Conservation (phyloP, 2,888 invertebrate genomes). For the Pristionchus entomophagus region DNA sequence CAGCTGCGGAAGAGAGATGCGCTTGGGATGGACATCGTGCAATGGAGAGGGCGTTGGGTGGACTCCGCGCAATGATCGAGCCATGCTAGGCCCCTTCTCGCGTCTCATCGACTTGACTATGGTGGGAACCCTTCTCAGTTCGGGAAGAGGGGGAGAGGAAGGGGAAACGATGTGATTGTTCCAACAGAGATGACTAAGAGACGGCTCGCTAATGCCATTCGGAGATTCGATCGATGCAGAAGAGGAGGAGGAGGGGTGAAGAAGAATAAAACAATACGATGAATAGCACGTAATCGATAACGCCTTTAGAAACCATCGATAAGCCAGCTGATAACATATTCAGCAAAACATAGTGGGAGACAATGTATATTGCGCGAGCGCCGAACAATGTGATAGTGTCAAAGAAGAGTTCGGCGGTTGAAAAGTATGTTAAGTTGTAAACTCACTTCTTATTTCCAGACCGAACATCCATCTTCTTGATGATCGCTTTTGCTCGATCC, state of each 20-base stretch:
- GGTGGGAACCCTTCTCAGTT: no score
- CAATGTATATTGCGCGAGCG: no score
- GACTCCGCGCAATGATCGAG: background rate
- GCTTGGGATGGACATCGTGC: background rate
- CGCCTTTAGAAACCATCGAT: no score
- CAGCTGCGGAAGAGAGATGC: background rate
- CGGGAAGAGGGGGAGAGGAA: background rate
- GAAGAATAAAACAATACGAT: background rate
- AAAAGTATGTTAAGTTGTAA: background rate
- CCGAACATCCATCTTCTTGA: slow-evolving; percentile 48
- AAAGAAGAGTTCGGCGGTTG: no score
- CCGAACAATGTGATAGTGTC: no score
- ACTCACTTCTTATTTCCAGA: slow-evolving; percentile 25
- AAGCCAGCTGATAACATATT: no score
- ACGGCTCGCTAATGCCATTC: background rate
- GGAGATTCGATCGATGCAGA: slow-evolving; percentile 19
- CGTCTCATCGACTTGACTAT: slow-evolving; percentile 3
- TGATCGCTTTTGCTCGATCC: slow-evolving; percentile 46
- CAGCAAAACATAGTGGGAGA: no score
- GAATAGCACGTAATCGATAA: background rate
- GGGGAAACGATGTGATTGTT: slow-evolving; percentile 16
- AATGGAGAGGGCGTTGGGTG: background rate
- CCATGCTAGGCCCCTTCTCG: background rate
- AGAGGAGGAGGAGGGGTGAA: no score
- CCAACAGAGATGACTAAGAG: slow-evolving; percentile 26